Base-by-base conservation (phyloP, 1,140 invertebrate genomes). In the Tetraneura akinire region DNA sequence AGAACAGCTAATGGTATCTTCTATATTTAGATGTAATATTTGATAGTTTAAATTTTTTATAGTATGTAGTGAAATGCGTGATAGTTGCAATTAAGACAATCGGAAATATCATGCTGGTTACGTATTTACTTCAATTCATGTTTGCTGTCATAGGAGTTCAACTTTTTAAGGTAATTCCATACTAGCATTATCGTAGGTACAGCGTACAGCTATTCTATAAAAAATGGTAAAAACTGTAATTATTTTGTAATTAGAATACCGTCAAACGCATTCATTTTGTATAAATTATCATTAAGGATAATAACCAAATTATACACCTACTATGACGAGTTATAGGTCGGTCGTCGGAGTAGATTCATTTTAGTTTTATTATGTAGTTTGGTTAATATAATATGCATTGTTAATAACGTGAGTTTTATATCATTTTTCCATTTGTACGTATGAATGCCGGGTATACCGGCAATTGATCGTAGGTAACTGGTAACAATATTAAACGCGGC, bases 141-240 rank as follows among this genome's bases (percentile, higher is more conserved):
- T 99, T 99, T 89, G 97, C 98, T 86, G 97, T 99, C 86, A 99
- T 99, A 90, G 98, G 98, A 90, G 98, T 99, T 85, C 98, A 99
- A 89, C 93, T 99, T 85, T 99, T 99, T 90, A 99, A 99, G 94
- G 96, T 95, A 94, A 91, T 66, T 62, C 32, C 16, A 23, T 55
- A 55, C 32, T 37, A 37, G 32, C 5, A 45, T 55, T 57, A 6
- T 23, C 47, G 21, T n/a, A n/a, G n/a, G n/a, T n/a, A n/a, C n/a
- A n/a, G n/a, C n/a, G n/a, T 60, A 62, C 1, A 18, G 42, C 26
- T 71, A 71, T 18, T 51, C 32, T 37, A 18, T 18, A 26, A 51
- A 45, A 71, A 29, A 71, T 71, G 29, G 68, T 29, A 29, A n/a
- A 71, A 49, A 51, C 5, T 51, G 9, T n/a, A 51, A 71, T n/a